A percentile compares a stretch with the other conserved stretches of the same genome.
phyloP scores from a whole-genome alignment of 2,797 vertebrate species.

The Sebastes kiyomatsui region DNA sequence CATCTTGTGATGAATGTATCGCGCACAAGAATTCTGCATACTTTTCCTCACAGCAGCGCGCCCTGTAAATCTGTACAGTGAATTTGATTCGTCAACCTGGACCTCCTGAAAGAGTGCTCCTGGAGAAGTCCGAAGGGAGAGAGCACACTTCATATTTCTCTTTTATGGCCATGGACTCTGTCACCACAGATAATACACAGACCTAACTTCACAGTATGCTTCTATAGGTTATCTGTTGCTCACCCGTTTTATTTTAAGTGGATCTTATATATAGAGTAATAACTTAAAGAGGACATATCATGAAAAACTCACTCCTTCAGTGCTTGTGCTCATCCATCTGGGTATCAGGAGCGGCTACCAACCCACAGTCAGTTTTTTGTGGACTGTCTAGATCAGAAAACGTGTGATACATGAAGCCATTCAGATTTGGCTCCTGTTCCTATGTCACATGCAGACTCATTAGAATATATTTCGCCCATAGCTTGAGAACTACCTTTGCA shows the following conservation, averaged over 20 bases:
- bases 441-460: no score
- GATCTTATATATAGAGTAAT: no score
- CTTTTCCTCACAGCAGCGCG: background rate
- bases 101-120: conserved; percentile 16
- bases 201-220: background rate
- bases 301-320: no score
- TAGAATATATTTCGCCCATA: no score
- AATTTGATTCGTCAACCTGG: conserved; percentile 35
- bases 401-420: no score
- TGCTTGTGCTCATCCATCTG: no score
- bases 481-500: no score
- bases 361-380: no score
- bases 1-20: conserved; percentile 33
- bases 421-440: no score
- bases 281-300: no score
- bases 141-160: conserved; percentile 25
- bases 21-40: conserved; percentile 1
- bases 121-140: conserved; percentile 13
- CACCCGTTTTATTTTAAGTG: background rate
- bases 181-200: conserved; percentile 13
- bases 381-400: no score
- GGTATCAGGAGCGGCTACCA: no score
- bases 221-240: background rate
- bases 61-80: conserved; percentile 30
- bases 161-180: conserved; percentile 17